Evolutionary conservation across 2,113 vertebrate genomes (phyloP), one percentile per base, ranked within the genome.

Genomic region (Datnioides undecimradiatus): DNA sequence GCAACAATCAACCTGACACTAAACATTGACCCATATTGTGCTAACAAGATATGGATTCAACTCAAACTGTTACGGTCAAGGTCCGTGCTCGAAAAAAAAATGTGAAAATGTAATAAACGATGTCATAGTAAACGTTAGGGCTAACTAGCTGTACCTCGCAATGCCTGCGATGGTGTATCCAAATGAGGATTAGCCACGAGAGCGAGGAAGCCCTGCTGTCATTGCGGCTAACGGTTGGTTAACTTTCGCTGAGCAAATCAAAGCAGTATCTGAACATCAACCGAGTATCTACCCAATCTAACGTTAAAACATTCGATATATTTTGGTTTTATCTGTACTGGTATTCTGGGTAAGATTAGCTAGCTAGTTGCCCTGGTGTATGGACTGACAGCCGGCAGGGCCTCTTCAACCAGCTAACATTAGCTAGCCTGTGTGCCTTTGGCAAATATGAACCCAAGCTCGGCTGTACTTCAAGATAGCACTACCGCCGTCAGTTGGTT

Each of bases 351-450:
- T 9, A 7, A 5, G n/a, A 45, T 59, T 66, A 52, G 27, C 41
- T 8, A 40, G 41, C 43, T 40, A 51, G 73, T 33, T 51, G 1
- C 33, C 13, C 16, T 9, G 5, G n/a, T 54, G 64, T 59, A 52
- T 41, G 43, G 6, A 72, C 34, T 84, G 83, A 84, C 73, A 89
- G 76, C 72, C 88, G 76, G 62, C 46, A 16, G 66, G 91, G 88
- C 91, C 90, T 89, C 74, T 19, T 68, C 82, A 9, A 11, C 75
- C 69, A 63, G 73, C 83, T 84, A 87, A 33, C 73, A 8, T 31
- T 13, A 51, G 65, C 60, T 66, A 85, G 77, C 84, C 65, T 45
- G 79, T 67, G 74, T 85, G 83, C 85, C 83, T 90, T 86, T 86
- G 75, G 91, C 76, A 75, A 86, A 72, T 70, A 78, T 72, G 71